Percentiles rank a stretch among this genome's conserved stretches.
Evolutionary conservation across 2,797 vertebrate species (phyloP).

Genomic region (Amphiprion clarkii): DNA sequence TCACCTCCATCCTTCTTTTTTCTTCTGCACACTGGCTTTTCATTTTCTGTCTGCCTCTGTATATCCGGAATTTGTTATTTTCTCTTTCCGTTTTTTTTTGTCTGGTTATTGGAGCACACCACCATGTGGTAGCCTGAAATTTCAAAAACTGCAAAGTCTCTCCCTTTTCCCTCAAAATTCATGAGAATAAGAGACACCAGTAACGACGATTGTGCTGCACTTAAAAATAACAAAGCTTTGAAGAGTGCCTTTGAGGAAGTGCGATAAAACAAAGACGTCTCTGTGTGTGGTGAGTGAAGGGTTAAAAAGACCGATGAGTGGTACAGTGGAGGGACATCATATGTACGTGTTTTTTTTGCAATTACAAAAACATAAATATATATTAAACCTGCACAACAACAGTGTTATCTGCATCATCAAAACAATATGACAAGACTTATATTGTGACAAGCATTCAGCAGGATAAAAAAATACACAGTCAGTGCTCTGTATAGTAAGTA

Average conservation of each 20-base stretch:
- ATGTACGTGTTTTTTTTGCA: too few relatives aligned
- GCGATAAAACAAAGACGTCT: neutral
- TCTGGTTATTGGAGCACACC: constrained; percentile 30
- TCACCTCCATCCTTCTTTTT: constrained; percentile 44
- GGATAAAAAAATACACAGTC: neutral
- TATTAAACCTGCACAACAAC: neutral
- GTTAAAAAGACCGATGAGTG: neutral
- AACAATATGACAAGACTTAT: neutral
- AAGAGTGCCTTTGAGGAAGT: neutral
- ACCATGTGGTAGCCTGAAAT: constrained; percentile 6
- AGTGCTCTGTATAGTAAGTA: neutral
- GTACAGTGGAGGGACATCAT: neutral
- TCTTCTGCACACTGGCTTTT: constrained; percentile 56
- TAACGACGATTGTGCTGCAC: neutral
- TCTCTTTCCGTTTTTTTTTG: constrained; percentile 5
- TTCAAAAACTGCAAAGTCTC: constrained; percentile 1
- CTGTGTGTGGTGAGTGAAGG: neutral
- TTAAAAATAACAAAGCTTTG: neutral
- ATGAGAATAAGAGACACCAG: constrained; percentile 1
- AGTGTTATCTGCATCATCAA: neutral
- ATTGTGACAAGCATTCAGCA: neutral
- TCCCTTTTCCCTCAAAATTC: constrained; percentile 4
- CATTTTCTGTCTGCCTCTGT: constrained; percentile 47
- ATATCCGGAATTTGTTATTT: constrained; percentile 60
- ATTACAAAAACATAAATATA: neutral